A percentile compares a stretch with the other conserved stretches of the same genome.
Evolutionary conservation across 2,888 invertebrate genomes (phyloP).

Genomic region (Macrophya alboannulata): DNA sequence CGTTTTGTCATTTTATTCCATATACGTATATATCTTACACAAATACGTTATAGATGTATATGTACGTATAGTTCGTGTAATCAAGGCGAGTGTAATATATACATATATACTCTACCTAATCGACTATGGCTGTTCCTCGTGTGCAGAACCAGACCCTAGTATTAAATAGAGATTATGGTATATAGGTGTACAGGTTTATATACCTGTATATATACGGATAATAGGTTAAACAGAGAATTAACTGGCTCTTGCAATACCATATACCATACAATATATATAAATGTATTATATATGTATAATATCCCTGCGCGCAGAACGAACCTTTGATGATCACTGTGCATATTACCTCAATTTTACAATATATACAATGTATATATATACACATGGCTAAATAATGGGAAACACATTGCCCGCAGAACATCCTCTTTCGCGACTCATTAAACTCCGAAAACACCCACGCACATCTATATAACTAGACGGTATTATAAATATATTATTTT

Average conservation of each 20-base stretch:
- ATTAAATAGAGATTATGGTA: slow-evolving; percentile 57
- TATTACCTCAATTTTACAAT: slow-evolving; percentile 24
- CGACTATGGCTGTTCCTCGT: neutral
- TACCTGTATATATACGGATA: neutral
- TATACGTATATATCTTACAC: neutral
- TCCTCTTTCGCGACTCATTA: slow-evolving; percentile 59
- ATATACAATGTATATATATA: neutral
- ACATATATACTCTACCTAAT: too few species aligned
- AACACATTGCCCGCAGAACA: slow-evolving; percentile 58
- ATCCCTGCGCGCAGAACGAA: neutral
- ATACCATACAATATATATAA: too few species aligned
- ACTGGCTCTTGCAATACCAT: too few species aligned
- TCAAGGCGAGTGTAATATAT: neutral
- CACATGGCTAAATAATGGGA: slow-evolving; percentile 31
- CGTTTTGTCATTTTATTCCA: neutral
- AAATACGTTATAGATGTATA: neutral
- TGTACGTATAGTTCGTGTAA: neutral
- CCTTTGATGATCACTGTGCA: neutral
- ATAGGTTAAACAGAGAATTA: neutral
- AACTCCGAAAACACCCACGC: slow-evolving; percentile 44
- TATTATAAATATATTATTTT: neutral
- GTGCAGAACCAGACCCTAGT: slow-evolving; percentile 51
- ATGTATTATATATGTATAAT: too few species aligned
- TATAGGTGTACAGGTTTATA: neutral
- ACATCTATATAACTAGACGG: neutral